Evolutionary conservation across 2,797 vertebrate species (phyloP).

Genomic region (Ctenosaura bakeri): DNA sequence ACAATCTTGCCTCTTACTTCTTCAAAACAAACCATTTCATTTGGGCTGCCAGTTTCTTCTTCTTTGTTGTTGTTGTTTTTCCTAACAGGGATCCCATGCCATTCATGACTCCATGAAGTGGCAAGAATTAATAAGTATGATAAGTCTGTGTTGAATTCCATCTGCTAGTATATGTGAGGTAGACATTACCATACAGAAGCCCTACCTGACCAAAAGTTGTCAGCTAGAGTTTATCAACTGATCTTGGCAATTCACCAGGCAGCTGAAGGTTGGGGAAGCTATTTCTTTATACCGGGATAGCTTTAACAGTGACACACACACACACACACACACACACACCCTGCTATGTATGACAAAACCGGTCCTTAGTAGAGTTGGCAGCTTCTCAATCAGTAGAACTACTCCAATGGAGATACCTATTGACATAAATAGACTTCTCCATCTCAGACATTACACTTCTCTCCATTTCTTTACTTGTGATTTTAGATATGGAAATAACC

Average conservation of each 20-base stretch:
- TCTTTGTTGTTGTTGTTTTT: not conserved
- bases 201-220: not conserved
- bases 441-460: not conserved
- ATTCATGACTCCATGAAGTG: not conserved
- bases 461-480: not conserved
- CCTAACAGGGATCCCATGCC: not conserved
- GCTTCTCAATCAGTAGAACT: no score
- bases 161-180: not conserved
- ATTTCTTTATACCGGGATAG: not conserved
- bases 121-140: not conserved
- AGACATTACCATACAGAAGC: not conserved
- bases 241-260: not conserved
- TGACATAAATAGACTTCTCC: not conserved
- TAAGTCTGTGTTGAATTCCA: not conserved
- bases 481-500: not conserved
- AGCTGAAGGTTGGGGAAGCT: not conserved
- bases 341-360: not conserved
- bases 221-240: not conserved
- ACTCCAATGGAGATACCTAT: not conserved
- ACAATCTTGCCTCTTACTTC: not conserved
- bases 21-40: not conserved
- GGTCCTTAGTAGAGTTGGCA: not conserved
- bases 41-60: not conserved
- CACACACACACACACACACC: not conserved
- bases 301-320: not conserved